Percentiles rank a stretch among this genome's conserved stretches.
Conservation (phyloP, 2,797 vertebrate genomes). For the Discoglossus pictus region DNA sequence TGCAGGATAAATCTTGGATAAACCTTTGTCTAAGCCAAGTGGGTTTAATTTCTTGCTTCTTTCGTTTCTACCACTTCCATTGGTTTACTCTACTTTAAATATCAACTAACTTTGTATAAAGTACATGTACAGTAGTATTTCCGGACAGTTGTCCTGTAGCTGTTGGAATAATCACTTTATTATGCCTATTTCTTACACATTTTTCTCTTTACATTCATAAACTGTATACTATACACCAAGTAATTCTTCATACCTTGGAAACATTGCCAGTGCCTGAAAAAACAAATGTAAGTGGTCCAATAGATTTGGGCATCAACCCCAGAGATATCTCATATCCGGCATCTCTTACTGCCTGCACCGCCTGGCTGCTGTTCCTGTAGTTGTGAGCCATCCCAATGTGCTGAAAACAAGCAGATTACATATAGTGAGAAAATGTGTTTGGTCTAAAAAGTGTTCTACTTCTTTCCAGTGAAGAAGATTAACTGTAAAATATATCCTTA, state of each 20-base stretch:
- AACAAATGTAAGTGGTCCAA: slow-evolving; percentile 93
- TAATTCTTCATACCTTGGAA: slow-evolving; percentile 84
- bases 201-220: background rate
- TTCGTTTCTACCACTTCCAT: too few relatives aligned
- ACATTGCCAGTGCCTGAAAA: slow-evolving; percentile 98
- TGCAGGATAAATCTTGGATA: too few relatives aligned
- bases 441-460: slow-evolving; percentile 21
- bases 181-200: too few relatives aligned
- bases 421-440: background rate
- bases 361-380: slow-evolving; percentile 95
- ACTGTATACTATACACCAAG: background rate
- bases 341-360: slow-evolving; percentile 93
- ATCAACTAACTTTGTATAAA: too few relatives aligned
- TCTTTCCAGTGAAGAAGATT: too few relatives aligned
- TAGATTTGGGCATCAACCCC: slow-evolving; percentile 93
- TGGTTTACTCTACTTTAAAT: too few relatives aligned
- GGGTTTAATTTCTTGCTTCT: too few relatives aligned
- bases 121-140: too few relatives aligned
- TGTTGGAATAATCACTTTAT: too few relatives aligned
- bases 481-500: too few relatives aligned
- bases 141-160: too few relatives aligned
- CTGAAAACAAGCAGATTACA: slow-evolving; percentile 68
- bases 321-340: slow-evolving; percentile 96
- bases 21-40: too few relatives aligned
- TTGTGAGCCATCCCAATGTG: slow-evolving; percentile 98